Percentiles rank a stretch among this genome's conserved stretches.
Evolutionary conservation across 1,140 invertebrate species (phyloP).

Genomic region (Dryas iulia): DNA sequence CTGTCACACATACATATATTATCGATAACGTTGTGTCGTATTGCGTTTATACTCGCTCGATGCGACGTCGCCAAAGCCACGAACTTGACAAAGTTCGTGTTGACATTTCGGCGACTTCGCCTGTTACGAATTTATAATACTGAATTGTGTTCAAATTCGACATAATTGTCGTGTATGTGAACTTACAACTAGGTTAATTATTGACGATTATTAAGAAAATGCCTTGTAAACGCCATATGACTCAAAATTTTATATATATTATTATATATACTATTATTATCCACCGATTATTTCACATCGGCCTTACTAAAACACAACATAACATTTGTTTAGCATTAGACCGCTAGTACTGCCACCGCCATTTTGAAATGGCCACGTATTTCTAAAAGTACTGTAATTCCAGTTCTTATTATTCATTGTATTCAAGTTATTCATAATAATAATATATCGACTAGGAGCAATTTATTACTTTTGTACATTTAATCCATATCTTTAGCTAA

Average conservation of each 20-base stretch:
- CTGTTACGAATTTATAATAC: background rate
- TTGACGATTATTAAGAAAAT: background rate
- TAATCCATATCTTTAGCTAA: conserved; percentile 36
- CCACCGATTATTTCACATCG: background rate
- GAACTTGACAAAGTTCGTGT: background rate
- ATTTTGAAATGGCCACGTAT: background rate
- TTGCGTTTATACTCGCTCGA: background rate
- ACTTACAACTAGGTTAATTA: background rate
- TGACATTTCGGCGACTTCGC: background rate
- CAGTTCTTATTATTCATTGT: background rate
- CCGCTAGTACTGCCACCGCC: background rate
- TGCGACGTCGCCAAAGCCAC: background rate
- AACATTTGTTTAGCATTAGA: background rate
- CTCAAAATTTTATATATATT: background rate
- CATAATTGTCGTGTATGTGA: no score
- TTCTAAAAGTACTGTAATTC: background rate
- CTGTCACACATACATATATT: background rate
- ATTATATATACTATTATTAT: background rate
- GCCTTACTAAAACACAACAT: background rate
- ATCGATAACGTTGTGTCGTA: background rate
- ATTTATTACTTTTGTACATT: conserved; percentile 49
- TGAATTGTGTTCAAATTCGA: background rate
- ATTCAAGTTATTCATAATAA: conserved; percentile 6
- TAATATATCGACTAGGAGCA: conserved; percentile 32
- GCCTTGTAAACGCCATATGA: background rate